Percentiles rank a stretch among this genome's conserved stretches.
Conservation (phyloP, 2,797 vertebrate genomes). For the Thaleichthys pacificus region DNA sequence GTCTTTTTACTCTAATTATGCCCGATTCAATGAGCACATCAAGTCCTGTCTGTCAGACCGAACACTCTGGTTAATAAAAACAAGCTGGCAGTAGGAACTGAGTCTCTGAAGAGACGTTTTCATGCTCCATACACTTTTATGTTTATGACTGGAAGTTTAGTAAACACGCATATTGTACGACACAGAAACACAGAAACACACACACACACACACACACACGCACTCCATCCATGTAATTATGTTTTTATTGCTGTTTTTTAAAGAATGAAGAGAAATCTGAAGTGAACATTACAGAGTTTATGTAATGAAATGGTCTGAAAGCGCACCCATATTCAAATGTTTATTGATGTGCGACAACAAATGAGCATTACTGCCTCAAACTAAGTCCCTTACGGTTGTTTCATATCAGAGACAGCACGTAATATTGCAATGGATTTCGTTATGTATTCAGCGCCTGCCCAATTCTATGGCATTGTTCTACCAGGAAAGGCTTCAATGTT, state of each 20-base stretch:
- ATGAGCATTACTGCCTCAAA: neutral
- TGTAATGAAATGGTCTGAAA: neutral
- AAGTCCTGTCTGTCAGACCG: neutral
- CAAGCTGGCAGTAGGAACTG: neutral
- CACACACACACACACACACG: neutral
- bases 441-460: neutral
- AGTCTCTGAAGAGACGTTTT: neutral
- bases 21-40: neutral
- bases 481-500: neutral
- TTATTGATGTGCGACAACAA: neutral
- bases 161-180: neutral
- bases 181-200: neutral
- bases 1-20: neutral
- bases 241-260: no score
- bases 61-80: conserved; percentile 16
- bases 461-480: neutral
- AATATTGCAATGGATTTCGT: neutral
- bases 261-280: no score
- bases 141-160: neutral
- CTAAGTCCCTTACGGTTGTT: neutral
- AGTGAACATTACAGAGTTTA: neutral
- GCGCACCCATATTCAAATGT: neutral
- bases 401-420: neutral
- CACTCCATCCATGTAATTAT: neutral
- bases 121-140: conserved; percentile 15